phyloP scores from a whole-genome alignment of 2,888 invertebrate genomes.

The Folsomia manolachei region DNA sequence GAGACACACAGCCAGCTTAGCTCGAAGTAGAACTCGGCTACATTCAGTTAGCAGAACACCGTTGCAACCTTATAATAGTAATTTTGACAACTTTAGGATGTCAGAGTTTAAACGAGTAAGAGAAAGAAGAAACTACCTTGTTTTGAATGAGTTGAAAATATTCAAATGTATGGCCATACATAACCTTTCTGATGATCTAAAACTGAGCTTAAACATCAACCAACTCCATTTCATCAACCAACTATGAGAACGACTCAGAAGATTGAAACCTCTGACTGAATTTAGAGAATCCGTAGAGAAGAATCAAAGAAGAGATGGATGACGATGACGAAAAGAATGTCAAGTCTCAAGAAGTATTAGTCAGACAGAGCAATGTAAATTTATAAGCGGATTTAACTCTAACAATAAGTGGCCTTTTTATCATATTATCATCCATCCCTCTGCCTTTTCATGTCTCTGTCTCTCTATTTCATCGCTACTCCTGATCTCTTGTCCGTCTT shows the following conservation, averaged over 20 bases:
- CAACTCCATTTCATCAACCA: not conserved
- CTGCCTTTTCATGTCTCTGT: conserved; percentile 19
- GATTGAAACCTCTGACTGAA: too few species aligned
- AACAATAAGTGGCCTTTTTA: conserved; percentile 21
- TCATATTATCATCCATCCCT: conserved; percentile 15
- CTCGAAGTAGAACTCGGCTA: not conserved
- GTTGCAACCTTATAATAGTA: too few species aligned
- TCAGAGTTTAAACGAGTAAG: too few species aligned
- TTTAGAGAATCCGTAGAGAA: not conserved
- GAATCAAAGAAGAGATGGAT: conserved; percentile 1
- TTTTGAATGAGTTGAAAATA: too few species aligned
- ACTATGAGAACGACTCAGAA: too few species aligned
- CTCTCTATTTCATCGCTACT: conserved; percentile 14
- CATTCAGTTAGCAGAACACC: not conserved
- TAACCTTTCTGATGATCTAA: not conserved
- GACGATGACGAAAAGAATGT: conserved; percentile 13
- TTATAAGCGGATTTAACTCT: conserved; percentile 20
- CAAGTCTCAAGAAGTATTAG: conserved; percentile 7
- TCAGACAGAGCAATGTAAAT: conserved; percentile 17
- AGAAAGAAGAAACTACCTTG: not conserved
- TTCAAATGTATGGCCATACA: not conserved
- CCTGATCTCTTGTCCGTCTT: conserved; percentile 21
- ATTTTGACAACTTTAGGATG: too few species aligned
- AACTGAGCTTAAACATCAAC: not conserved
- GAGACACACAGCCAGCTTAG: conserved; percentile 2